A percentile compares a stretch with the other conserved stretches of the same genome.
These are phyloP conservation scores for Stenotaenia linearis DNA, from an alignment of 2,888 invertebrate species.

Conservation along the genomic window DNA sequence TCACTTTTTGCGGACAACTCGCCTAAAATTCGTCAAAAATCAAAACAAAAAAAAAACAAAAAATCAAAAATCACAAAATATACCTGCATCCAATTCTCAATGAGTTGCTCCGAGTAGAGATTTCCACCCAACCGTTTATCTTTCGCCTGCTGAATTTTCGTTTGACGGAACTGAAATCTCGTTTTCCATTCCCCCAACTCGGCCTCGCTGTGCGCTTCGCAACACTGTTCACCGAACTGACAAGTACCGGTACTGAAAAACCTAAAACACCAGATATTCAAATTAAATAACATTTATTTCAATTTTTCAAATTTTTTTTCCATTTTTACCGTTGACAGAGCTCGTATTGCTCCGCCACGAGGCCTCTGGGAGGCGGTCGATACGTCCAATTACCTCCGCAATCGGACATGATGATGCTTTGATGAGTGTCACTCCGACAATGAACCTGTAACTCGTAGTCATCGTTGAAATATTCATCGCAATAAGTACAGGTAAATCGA, in stretches of 20 bases:
- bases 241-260: slow-evolving; percentile 49
- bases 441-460: slow-evolving; percentile 37
- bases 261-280: slow-evolving; percentile 43
- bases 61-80: background rate
- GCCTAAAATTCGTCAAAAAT: slow-evolving; percentile 42
- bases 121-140: slow-evolving; percentile 63
- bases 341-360: slow-evolving; percentile 59
- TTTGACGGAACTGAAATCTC: slow-evolving; percentile 59
- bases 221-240: slow-evolving; percentile 64
- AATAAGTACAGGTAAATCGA: slow-evolving; percentile 1
- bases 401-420: slow-evolving; percentile 62
- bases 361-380: slow-evolving; percentile 64
- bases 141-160: slow-evolving; percentile 53
- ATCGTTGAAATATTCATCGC: background rate
- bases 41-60: background rate
- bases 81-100: slow-evolving; percentile 51
- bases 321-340: slow-evolving; percentile 56
- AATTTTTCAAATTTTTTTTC: background rate
- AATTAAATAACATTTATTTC: background rate
- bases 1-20: slow-evolving; percentile 58
- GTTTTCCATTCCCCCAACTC: slow-evolving; percentile 70
- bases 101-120: slow-evolving; percentile 57
- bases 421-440: slow-evolving; percentile 51
- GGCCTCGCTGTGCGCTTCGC: slow-evolving; percentile 65
- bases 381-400: slow-evolving; percentile 63